phyloP scores from a whole-genome alignment of 2,888 invertebrate species.

The Ethmia dodecea region DNA sequence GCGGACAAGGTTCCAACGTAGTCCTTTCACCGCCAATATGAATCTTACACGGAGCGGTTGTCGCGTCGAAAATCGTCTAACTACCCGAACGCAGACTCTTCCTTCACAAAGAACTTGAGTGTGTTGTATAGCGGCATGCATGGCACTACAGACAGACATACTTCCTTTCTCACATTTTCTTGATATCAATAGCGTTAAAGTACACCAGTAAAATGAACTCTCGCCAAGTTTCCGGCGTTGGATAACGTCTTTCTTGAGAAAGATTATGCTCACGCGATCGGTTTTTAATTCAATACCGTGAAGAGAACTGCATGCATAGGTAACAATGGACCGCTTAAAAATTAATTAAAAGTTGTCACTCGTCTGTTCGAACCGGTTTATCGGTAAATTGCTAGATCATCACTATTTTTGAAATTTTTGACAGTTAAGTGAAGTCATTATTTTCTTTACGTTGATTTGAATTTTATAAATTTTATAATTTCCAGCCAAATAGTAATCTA shows the following conservation, averaged over 20 bases:
- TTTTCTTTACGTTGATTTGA: no score
- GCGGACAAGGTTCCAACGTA: slow-evolving; percentile 53
- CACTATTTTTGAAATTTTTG: slow-evolving; percentile 39
- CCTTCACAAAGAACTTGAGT: slow-evolving; percentile 53
- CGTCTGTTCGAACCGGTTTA: no score
- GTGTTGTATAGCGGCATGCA: slow-evolving; percentile 52
- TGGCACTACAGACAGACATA: slow-evolving; percentile 62
- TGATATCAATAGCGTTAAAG: slow-evolving; percentile 67
- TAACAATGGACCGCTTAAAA: no score
- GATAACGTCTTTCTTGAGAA: slow-evolving; percentile 43
- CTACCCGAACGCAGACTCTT: slow-evolving; percentile 40
- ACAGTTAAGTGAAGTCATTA: no score
- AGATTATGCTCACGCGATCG: slow-evolving; percentile 36
- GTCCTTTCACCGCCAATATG: slow-evolving; percentile 63
- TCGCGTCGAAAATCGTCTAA: slow-evolving; percentile 57
- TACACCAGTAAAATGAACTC: slow-evolving; percentile 57
- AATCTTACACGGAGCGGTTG: slow-evolving; percentile 52
- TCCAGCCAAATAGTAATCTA: no score
- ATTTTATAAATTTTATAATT: no score
- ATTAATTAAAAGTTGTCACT: no score
- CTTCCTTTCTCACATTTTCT: slow-evolving; percentile 77
- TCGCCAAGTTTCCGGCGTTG: slow-evolving; percentile 55
- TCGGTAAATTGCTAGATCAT: no score
- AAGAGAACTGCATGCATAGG: no score
- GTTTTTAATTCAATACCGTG: slow-evolving; percentile 26